A percentile compares a stretch with the other conserved stretches of the same genome.
phyloP scores from a whole-genome alignment of 2,888 invertebrate genomes.

The Aquatica leii region DNA sequence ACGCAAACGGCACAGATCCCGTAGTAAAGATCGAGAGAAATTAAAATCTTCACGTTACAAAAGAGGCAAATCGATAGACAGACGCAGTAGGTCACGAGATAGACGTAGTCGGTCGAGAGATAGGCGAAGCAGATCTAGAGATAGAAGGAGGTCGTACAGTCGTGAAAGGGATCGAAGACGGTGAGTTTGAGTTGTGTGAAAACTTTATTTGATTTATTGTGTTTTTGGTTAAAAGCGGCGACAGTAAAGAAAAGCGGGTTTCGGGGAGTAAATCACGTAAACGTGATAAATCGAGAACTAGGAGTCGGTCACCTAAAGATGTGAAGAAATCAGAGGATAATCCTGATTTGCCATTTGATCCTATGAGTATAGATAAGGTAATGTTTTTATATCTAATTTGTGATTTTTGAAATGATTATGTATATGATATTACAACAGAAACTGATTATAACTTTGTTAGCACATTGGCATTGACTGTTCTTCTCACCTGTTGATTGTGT shows the following conservation, averaged over 20 bases:
- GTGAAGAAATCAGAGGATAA: slow-evolving; percentile 64
- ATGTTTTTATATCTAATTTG: background rate
- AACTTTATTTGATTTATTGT: slow-evolving; percentile 23
- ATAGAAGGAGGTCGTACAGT: slow-evolving; percentile 52
- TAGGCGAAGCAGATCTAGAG: too few relatives aligned
- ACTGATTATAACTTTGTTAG: too few relatives aligned
- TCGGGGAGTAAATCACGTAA: slow-evolving; percentile 67
- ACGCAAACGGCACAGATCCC: slow-evolving; percentile 51
- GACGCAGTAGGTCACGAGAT: slow-evolving; percentile 57
- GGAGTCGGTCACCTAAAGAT: slow-evolving; percentile 54
- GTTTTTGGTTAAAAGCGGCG: slow-evolving; percentile 66
- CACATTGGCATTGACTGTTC: too few relatives aligned
- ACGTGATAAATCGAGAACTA: slow-evolving; percentile 54
- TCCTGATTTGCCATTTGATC: slow-evolving; percentile 72
- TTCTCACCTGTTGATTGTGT: too few relatives aligned
- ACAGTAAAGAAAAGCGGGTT: slow-evolving; percentile 70
- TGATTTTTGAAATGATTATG: background rate
- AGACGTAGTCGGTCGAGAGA: slow-evolving; percentile 56
- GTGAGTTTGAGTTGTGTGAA: slow-evolving; percentile 32
- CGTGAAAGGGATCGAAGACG: slow-evolving; percentile 49
- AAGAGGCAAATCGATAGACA: slow-evolving; percentile 52
- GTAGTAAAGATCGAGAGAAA: slow-evolving; percentile 62
- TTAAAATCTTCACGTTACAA: slow-evolving; percentile 64
- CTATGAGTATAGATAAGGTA: slow-evolving; percentile 79
- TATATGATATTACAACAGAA: too few relatives aligned